Evolutionary conservation across 2,888 invertebrate species (phyloP).

Genomic region (Nephrotoma appendiculata): DNA sequence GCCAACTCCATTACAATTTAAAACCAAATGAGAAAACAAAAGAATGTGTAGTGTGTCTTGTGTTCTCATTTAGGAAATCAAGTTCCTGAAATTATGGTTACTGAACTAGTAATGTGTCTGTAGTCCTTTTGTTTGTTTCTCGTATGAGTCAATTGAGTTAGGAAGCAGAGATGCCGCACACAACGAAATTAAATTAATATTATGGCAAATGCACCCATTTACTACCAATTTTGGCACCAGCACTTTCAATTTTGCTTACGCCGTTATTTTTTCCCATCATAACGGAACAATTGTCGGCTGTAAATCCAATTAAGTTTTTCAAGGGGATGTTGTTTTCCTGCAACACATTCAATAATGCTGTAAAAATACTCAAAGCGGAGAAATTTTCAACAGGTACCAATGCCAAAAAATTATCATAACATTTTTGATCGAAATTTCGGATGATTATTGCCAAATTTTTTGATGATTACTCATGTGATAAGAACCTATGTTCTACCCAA

Average conservation of each 20-base stretch:
- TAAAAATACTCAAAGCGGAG: conserved; percentile 2
- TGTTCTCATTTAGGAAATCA: too few relatives aligned
- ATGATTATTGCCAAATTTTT: conserved; percentile 4
- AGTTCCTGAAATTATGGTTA: too few relatives aligned
- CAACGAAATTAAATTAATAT: not conserved
- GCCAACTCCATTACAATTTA: too few relatives aligned
- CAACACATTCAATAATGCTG: not conserved
- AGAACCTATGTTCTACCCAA: too few relatives aligned
- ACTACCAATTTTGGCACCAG: not conserved
- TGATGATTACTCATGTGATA: too few relatives aligned
- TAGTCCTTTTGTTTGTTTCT: too few relatives aligned
- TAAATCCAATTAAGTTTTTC: conserved; percentile 10
- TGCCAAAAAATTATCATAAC: too few relatives aligned
- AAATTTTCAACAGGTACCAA: too few relatives aligned
- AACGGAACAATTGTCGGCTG: conserved; percentile 10
- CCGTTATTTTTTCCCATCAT: conserved; percentile 10
- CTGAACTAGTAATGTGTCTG: too few relatives aligned
- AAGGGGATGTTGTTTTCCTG: not conserved
- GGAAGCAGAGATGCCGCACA: not conserved
- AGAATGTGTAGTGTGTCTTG: too few relatives aligned
- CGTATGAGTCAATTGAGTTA: not conserved
- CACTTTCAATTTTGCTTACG: conserved; percentile 9
- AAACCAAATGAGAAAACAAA: too few relatives aligned
- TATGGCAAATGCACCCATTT: conserved; percentile 1
- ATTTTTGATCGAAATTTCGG: conserved; percentile 5